phyloP scores from a whole-genome alignment of 2,888 invertebrate species.

The Ellobium chinense region DNA sequence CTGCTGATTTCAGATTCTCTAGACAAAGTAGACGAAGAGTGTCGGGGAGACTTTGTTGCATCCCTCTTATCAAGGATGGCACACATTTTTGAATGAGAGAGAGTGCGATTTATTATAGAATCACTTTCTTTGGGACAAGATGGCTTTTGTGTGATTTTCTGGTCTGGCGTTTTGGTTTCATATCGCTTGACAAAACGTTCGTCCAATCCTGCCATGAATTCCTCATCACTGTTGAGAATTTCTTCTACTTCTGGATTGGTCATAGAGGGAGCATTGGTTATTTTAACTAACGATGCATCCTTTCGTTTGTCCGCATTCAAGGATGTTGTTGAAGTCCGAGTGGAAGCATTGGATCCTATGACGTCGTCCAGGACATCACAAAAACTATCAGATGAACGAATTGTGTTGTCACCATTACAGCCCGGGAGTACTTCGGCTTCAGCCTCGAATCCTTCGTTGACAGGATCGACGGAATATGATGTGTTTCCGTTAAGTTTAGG shows the following conservation, averaged over 20 bases:
- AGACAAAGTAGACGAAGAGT: background rate
- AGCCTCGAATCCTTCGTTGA: background rate
- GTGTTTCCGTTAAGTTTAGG: background rate
- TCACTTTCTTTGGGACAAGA: background rate
- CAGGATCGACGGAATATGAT: background rate
- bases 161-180: too few species aligned
- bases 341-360: background rate
- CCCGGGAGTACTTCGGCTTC: background rate
- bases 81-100: too few species aligned
- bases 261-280: background rate
- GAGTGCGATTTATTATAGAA: background rate
- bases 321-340: background rate
- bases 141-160: too few species aligned
- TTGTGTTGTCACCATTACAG: background rate
- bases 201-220: conserved; percentile 2
- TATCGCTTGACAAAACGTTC: background rate
- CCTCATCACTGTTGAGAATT: background rate
- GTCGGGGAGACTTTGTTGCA: background rate
- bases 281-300: background rate
- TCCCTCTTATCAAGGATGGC: background rate
- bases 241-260: conserved; percentile 14
- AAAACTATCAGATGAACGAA: background rate
- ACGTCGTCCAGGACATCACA: background rate
- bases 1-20: background rate
- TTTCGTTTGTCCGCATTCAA: background rate